Evolutionary conservation across 2,797 vertebrate species (phyloP), one percentile per base, ranked within the genome.

Genomic region (Setipinna tenuifilis): DNA sequence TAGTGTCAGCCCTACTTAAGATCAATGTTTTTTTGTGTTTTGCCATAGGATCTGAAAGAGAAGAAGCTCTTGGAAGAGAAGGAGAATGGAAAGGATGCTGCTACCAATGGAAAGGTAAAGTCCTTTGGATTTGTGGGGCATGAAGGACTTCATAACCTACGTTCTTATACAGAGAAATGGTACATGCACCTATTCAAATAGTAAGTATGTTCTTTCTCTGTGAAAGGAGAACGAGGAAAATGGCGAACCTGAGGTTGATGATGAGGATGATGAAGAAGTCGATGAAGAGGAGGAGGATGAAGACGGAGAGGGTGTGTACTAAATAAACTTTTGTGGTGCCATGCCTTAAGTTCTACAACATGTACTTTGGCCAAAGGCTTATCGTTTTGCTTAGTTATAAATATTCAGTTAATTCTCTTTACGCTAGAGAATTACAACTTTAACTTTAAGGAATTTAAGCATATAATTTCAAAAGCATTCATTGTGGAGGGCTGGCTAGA

Each of bases 221-320:
- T 84, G 84, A 5, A 87, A 97, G 97, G 96, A 98, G 93, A 98
- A 97, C 0, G 97, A 98, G 90, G 98, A 98, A 93, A 99, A 99
- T 0, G 98, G 98, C 0, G 98, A 98, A 85, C 97, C 98, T 4
- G 97, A 98, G 84, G 96, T 98, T 0, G 97, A 98, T 25, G 97
- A 97, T n/a, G 97, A 96, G 0, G 98, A 98, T 4, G 97, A 98
- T 0, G 98, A 98, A 83, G 97, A 97, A 90, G 98, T 97, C 0
- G 98, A 98, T 17, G 98, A 98, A 48, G 97, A 98, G 83, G 97
- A 98, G 1, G 98, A 98, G 93, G 98, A 97, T 82, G 97, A 98
- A 90, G 96, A 96, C 46, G 98, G 95, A 91, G 97, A 98, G 87
- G 97, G 97, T 98, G 91, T 87, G 88, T 89, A 21, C 9, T 0